These are phyloP conservation scores for Stegophylla sp. DNA, from an alignment of 2,888 invertebrate genomes.

Conservation along the genomic window DNA sequence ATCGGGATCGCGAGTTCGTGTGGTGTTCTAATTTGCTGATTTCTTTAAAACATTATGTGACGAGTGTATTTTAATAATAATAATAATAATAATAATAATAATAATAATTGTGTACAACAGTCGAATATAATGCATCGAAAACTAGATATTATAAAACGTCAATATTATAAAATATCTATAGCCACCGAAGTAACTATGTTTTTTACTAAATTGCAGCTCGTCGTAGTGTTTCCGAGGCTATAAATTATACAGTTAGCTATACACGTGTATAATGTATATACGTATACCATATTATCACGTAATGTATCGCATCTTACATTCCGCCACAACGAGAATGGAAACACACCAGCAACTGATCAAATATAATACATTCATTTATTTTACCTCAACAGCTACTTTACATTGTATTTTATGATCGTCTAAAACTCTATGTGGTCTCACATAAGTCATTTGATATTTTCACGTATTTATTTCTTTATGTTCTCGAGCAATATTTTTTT, in stretches of 20 bases:
- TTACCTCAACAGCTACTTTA: conserved; percentile 39
- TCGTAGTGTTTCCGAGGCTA: neutral
- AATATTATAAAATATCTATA: too few species aligned
- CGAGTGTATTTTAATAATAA: neutral
- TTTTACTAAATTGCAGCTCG: conserved; percentile 6
- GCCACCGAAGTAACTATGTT: too few species aligned
- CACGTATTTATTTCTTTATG: conserved; percentile 19
- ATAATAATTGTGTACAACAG: neutral
- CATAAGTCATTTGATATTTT: conserved; percentile 38
- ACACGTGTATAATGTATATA: too few species aligned
- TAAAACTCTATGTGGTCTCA: conserved; percentile 49
- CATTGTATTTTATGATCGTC: conserved; percentile 30
- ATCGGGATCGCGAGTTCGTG: neutral
- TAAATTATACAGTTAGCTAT: conserved; percentile 20
- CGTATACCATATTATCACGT: conserved; percentile 34
- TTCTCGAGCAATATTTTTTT: conserved; percentile 28
- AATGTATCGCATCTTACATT: conserved; percentile 33
- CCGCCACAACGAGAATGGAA: conserved; percentile 18
- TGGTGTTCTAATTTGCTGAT: neutral
- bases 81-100: too few species aligned
- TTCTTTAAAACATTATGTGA: neutral
- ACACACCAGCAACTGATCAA: conserved; percentile 36
- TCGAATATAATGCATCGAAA: neutral
- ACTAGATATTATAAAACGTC: neutral
- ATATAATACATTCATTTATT: conserved; percentile 13